Evolutionary conservation across 2,113 vertebrate species (phyloP).

Genomic region (Orycteropus afer): DNA sequence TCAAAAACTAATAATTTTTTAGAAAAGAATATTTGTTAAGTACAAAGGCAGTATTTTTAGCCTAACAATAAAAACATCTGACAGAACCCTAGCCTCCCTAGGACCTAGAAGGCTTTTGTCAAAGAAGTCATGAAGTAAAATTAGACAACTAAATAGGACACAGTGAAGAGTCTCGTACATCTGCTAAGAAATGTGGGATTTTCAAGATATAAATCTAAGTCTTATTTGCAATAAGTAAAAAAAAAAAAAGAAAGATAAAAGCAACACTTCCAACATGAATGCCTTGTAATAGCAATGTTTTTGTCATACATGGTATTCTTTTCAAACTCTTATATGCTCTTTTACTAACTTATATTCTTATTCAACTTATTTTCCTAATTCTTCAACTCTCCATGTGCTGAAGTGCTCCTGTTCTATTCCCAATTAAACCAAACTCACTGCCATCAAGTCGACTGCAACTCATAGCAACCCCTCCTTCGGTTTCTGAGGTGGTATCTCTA

Average conservation of each 20-base stretch:
- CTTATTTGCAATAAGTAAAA: constrained; percentile 7
- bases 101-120: background rate
- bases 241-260: background rate
- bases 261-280: background rate
- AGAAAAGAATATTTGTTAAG: too few relatives aligned
- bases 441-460: too few relatives aligned
- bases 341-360: constrained; percentile 17
- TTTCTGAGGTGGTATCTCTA: too few relatives aligned
- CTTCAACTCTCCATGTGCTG: too few relatives aligned
- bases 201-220: constrained; percentile 9
- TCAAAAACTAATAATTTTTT: too few relatives aligned
- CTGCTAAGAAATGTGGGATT: background rate
- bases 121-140: background rate
- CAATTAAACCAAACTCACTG: too few relatives aligned
- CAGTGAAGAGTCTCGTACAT: background rate
- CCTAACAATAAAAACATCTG: background rate
- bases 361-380: too few relatives aligned
- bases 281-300: background rate
- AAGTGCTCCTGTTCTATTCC: too few relatives aligned
- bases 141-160: background rate
- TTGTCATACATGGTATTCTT: background rate
- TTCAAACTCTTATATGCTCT: background rate
- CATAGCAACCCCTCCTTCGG: too few relatives aligned
- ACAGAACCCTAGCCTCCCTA: background rate
- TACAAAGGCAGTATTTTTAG: background rate